Percentiles rank a stretch among this genome's conserved stretches.
Evolutionary conservation across 2,113 vertebrate genomes (phyloP).

Genomic region (Solea solea): DNA sequence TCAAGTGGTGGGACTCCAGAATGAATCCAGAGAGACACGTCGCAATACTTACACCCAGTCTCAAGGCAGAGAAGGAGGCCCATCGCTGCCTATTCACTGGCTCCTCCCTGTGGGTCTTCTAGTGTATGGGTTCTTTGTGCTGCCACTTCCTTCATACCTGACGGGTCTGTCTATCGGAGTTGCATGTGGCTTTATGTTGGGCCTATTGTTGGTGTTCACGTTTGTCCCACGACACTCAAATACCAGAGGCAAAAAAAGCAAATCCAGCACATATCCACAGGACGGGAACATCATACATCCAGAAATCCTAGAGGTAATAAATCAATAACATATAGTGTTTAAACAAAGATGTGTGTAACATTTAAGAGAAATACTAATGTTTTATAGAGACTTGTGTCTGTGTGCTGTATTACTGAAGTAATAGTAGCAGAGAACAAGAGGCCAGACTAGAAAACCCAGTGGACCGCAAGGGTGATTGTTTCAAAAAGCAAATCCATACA

Average conservation of each 20-base stretch:
- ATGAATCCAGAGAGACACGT: slow-evolving; percentile 16
- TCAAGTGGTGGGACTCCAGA: slow-evolving; percentile 80
- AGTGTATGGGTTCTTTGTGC: slow-evolving; percentile 84
- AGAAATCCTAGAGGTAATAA: slow-evolving; percentile 79
- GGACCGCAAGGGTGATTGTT: too few relatives aligned
- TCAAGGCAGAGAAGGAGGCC: slow-evolving; percentile 15
- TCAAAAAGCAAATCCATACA: too few relatives aligned
- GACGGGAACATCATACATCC: slow-evolving; percentile 39
- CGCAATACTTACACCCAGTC: background rate
- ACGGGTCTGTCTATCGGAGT: slow-evolving; percentile 85
- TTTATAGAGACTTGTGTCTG: background rate
- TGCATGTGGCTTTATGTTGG: slow-evolving; percentile 83
- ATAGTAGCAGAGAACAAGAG: background rate
- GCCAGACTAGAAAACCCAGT: background rate
- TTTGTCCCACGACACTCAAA: slow-evolving; percentile 55
- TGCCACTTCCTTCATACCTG: slow-evolving; percentile 85
- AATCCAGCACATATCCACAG: slow-evolving; percentile 29
- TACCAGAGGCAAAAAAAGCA: slow-evolving; percentile 24
- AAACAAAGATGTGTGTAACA: background rate
- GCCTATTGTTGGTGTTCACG: slow-evolving; percentile 81
- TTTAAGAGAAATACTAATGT: background rate
- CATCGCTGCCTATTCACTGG: slow-evolving; percentile 72
- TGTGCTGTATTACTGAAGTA: background rate
- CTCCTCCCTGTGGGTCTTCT: slow-evolving; percentile 79
- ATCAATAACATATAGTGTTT: background rate